Percentiles rank a stretch among this genome's conserved stretches.
Conservation (phyloP, 2,888 invertebrate genomes). For the Campoplex nolae region DNA sequence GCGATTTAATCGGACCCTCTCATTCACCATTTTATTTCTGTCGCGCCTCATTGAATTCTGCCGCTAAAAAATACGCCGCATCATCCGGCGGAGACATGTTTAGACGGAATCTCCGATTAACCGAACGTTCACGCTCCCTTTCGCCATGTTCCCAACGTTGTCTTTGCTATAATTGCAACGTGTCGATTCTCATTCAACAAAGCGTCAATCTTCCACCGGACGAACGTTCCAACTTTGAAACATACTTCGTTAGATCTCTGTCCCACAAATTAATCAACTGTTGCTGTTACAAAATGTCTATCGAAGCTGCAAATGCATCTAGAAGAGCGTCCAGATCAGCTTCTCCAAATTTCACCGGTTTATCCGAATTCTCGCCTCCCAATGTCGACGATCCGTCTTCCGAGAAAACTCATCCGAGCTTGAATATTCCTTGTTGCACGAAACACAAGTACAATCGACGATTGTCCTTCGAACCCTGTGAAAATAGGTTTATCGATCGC, state of each 20-base stretch:
- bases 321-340: slow-evolving; percentile 50
- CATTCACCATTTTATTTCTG: neutral
- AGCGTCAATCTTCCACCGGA: slow-evolving; percentile 77
- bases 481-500: neutral
- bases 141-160: slow-evolving; percentile 74
- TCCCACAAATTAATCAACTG: slow-evolving; percentile 80
- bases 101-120: slow-evolving; percentile 3
- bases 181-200: slow-evolving; percentile 78
- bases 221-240: slow-evolving; percentile 79
- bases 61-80: neutral
- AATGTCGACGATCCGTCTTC: neutral
- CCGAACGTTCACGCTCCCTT: slow-evolving; percentile 76
- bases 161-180: slow-evolving; percentile 81
- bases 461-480: neutral
- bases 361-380: neutral
- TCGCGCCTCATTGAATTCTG: slow-evolving; percentile 10
- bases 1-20: neutral
- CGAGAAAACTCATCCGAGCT: slow-evolving; percentile 15
- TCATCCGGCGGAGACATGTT: neutral
- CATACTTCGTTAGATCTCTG: slow-evolving; percentile 78
- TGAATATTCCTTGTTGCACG: neutral
- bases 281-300: slow-evolving; percentile 74
- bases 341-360: slow-evolving; percentile 32
- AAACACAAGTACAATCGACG: neutral
- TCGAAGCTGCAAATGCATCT: slow-evolving; percentile 35